Percentiles rank a stretch among this genome's conserved stretches.
These are phyloP conservation scores for Andrena camellia DNA, from an alignment of 2,888 invertebrate genomes.

Conservation along the genomic window DNA sequence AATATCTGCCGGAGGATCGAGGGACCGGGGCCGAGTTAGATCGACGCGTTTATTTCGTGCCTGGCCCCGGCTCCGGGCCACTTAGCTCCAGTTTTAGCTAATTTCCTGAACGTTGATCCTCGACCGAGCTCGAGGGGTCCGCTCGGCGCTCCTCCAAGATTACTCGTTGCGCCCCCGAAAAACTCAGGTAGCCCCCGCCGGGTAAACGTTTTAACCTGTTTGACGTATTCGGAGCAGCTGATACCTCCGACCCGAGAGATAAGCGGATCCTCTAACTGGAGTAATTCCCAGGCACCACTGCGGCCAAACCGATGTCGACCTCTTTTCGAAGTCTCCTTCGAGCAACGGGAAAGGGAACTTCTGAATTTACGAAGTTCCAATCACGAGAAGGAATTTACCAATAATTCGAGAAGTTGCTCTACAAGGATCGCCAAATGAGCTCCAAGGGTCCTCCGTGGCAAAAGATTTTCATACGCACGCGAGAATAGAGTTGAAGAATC, in stretches of 20 bases:
- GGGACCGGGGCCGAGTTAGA: slow-evolving; percentile 59
- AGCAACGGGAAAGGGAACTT: no score
- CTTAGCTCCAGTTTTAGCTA: slow-evolving; percentile 73
- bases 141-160: slow-evolving; percentile 33
- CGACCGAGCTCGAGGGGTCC: slow-evolving; percentile 32
- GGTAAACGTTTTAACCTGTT: slow-evolving; percentile 64
- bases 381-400: not conserved
- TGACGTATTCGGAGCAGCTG: slow-evolving; percentile 50
- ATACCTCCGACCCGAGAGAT: slow-evolving; percentile 33
- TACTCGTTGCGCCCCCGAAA: slow-evolving; percentile 41
- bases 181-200: slow-evolving; percentile 68
- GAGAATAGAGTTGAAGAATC: slow-evolving; percentile 6
- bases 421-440: not conserved
- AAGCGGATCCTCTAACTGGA: slow-evolving; percentile 10
- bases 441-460: not conserved
- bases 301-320: not conserved
- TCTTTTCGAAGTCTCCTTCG: not conserved
- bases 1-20: slow-evolving; percentile 75
- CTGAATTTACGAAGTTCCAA: not conserved
- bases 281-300: slow-evolving; percentile 19
- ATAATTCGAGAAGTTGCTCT: not conserved
- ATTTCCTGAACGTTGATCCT: slow-evolving; percentile 68
- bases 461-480: slow-evolving; percentile 23
- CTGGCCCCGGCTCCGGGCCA: slow-evolving; percentile 54
- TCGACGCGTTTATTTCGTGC: slow-evolving; percentile 67